Evolutionary conservation across 1,140 invertebrate genomes (phyloP).

Genomic region (Macrocentrus cingulum): DNA sequence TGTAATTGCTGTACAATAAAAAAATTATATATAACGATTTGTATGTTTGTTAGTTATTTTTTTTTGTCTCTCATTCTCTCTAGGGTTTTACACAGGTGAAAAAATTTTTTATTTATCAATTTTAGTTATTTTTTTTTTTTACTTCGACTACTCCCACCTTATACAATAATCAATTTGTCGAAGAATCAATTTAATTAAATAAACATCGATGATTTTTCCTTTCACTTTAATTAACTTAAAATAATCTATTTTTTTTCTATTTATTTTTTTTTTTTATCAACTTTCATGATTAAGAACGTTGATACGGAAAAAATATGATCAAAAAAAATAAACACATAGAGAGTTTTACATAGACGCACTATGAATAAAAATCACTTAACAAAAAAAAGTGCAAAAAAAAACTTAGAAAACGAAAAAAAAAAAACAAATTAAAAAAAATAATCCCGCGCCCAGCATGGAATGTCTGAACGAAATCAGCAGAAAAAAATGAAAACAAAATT

Average conservation of each 20-base stretch:
- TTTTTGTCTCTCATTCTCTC: too few species aligned
- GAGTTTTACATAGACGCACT: too few species aligned
- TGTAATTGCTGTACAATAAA: conserved; percentile 51
- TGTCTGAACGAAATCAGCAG: conserved; percentile 41
- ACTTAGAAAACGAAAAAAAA: not conserved
- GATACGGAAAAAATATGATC: conserved; percentile 16
- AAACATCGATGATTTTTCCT: too few species aligned
- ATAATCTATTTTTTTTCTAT: too few species aligned
- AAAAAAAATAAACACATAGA: too few species aligned
- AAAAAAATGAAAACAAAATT: conserved; percentile 31
- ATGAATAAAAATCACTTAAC: too few species aligned
- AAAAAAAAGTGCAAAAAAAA: conserved; percentile 4
- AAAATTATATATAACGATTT: conserved; percentile 43
- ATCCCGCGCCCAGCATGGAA: conserved; percentile 39
- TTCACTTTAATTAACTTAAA: too few species aligned
- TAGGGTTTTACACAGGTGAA: too few species aligned
- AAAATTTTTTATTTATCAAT: conserved; percentile 9
- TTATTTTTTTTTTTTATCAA: conserved; percentile 1
- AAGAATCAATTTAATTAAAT: conserved; percentile 30
- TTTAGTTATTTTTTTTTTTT: not conserved
- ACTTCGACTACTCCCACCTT: not conserved
- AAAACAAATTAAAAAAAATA: not conserved
- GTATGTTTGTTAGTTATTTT: conserved; percentile 22
- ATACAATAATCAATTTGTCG: conserved; percentile 10
- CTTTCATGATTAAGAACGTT: conserved; percentile 13